Conservation (phyloP, 2,797 vertebrate genomes). For the Enteromius viviparus region DNA sequence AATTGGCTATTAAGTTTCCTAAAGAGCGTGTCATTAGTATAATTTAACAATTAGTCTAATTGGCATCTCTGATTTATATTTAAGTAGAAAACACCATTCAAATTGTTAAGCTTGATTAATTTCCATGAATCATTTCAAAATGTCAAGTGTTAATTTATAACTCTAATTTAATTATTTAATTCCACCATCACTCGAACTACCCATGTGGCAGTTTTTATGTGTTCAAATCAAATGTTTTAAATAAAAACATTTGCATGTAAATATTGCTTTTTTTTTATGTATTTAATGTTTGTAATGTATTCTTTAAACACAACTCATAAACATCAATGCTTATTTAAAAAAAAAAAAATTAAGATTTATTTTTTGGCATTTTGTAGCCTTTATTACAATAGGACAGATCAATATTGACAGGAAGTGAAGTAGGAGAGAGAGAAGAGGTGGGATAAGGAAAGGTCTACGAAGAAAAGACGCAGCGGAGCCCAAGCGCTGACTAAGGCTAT, state of each 20-base stretch:
- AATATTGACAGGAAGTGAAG: too few relatives aligned
- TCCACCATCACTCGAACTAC: neutral
- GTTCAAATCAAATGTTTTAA: neutral
- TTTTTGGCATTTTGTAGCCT: too few relatives aligned
- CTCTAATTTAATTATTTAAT: neutral
- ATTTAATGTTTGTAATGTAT: neutral
- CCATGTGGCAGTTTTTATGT: neutral
- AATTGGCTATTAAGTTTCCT: neutral
- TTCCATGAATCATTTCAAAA: neutral
- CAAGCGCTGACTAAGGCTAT: too few relatives aligned
- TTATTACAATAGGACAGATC: too few relatives aligned
- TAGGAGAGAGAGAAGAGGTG: too few relatives aligned
- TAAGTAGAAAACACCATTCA: neutral
- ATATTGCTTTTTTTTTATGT: neutral
- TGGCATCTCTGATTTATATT: neutral
- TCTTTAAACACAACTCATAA: neutral
- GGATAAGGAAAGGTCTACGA: too few relatives aligned
- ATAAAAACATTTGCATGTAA: neutral
- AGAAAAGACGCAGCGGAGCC: too few relatives aligned
- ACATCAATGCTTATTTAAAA: neutral
- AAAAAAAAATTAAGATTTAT: too few relatives aligned
- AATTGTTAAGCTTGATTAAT: neutral
- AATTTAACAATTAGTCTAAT: conserved; percentile 13
- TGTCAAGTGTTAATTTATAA: neutral
- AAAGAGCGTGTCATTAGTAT: neutral